These are phyloP conservation scores for Emydoidea blandingii DNA, from an alignment of 2,797 vertebrate species.

Conservation along the genomic window DNA sequence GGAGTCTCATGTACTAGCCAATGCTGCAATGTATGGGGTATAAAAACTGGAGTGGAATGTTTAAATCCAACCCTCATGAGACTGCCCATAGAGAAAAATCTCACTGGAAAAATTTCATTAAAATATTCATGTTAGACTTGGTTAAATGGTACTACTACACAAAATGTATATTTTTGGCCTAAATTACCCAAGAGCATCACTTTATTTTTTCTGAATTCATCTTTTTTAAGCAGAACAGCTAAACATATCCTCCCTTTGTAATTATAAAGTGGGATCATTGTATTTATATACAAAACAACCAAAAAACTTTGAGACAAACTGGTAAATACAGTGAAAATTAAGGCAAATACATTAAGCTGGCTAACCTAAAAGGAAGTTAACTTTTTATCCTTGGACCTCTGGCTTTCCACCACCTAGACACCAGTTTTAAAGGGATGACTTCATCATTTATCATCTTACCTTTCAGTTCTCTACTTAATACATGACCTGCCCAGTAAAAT, in stretches of 20 bases:
- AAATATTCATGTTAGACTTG: slow-evolving; percentile 5
- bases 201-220: neutral
- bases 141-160: slow-evolving; percentile 3
- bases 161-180: slow-evolving; percentile 4
- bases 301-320: neutral
- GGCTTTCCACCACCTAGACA: slow-evolving; percentile 75
- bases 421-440: slow-evolving; percentile 66
- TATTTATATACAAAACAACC: neutral
- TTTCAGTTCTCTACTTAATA: slow-evolving; percentile 76
- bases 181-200: neutral
- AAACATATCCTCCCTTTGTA: slow-evolving; percentile 23
- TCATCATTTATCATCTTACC: slow-evolving; percentile 81
- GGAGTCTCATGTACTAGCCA: neutral
- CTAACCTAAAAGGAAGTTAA: slow-evolving; percentile 40
- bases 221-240: neutral
- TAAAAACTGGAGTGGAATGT: neutral
- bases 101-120: slow-evolving; percentile 8
- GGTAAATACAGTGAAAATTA: accelerated
- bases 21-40: neutral
- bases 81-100: neutral
- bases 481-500: slow-evolving; percentile 91
- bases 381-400: slow-evolving; percentile 58
- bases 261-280: neutral
- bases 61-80: neutral
- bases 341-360: neutral